A percentile compares a stretch with the other conserved stretches of the same genome.
These are phyloP conservation scores for Hippocampus kuda DNA, from an alignment of 2,797 vertebrate species.

Conservation along the genomic window DNA sequence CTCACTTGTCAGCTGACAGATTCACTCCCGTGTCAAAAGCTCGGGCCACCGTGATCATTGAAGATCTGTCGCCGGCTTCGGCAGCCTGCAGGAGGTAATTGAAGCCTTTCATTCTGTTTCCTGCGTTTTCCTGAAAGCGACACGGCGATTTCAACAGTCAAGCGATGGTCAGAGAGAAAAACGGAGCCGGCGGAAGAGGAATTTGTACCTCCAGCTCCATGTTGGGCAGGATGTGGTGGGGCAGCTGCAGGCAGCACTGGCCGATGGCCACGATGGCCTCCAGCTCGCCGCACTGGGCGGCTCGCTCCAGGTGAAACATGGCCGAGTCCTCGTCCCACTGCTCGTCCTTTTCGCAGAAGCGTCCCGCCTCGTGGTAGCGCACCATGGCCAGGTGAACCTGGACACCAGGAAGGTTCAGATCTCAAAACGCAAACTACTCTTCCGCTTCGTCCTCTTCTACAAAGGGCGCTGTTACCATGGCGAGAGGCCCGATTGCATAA, in stretches of 20 bases:
- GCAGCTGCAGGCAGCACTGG: conserved; percentile 81
- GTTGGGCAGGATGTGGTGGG: conserved; percentile 86
- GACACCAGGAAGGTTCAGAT: background rate
- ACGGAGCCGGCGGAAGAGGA: no score
- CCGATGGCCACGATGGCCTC: conserved; percentile 88
- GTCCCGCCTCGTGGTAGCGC: conserved; percentile 85
- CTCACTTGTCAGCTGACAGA: conserved; percentile 79
- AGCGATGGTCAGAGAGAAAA: background rate
- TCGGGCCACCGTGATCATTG: conserved; percentile 87
- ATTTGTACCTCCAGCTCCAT: conserved; percentile 74
- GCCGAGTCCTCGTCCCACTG: conserved; percentile 84
- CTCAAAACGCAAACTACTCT: background rate
- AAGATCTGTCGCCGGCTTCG: conserved; percentile 84
- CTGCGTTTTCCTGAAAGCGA: conserved; percentile 71
- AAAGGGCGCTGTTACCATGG: no score
- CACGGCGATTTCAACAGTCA: no score
- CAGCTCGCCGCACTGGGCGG: conserved; percentile 88
- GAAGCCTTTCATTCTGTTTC: conserved; percentile 83
- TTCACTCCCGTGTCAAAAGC: conserved; percentile 80
- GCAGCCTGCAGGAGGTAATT: conserved; percentile 81
- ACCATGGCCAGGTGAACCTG: conserved; percentile 97
- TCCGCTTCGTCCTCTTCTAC: no score
- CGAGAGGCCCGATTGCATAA: no score
- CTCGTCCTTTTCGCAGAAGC: conserved; percentile 85
- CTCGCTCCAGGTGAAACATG: conserved; percentile 85